Base-by-base conservation (phyloP, 2,797 vertebrate species). In the Amphiprion clarkii region DNA sequence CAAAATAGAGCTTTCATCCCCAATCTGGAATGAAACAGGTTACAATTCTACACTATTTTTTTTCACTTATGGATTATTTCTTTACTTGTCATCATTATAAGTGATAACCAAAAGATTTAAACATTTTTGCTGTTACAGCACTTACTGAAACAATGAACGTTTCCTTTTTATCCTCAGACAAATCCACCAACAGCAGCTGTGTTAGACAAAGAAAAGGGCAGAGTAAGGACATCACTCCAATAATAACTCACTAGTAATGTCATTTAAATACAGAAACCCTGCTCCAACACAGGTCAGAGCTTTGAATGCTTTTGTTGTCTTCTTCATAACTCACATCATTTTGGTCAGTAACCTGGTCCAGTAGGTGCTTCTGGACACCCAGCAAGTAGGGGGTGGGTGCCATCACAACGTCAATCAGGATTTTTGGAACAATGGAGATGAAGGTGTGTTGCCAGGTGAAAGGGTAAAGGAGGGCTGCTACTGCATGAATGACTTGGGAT, bases 361-460 rank as follows among this genome's bases (percentile, higher is more conserved):
- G 89, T 53, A 97, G 93, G 53, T 69, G 92, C 79, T 91, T 96
- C 92, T 99, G 97, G 51, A 99, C 96, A 19, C 98, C 98, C 0
- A 99, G 95, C 91, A 99, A 95, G 91, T 98, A 99, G 7, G 98
- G 98, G 0, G 98, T 98, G 27, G 98, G 98, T 3, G 97, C 97
- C 95, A 97, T 97, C 81, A 98, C 97, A 0, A 97, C 97, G 56
- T 96, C 97, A 0, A 99, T 96, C 39, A 99, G 95, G 82, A 96
- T 96, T 84, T 96, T 93, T 0, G 98, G 98, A 25, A 99, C 96
- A 14, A 98, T 98, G 0, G 98, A 97, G 93, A 99, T 99, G 78
- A 97, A 95, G 53, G 98, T 99, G 93, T 99, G 98, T 51, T 97
- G 97, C 98, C 98, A 99, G 79, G 94, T 96, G 94, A 99, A 99